phyloP scores from a whole-genome alignment of 2,797 vertebrate species.

The Monodelphis domestica region DNA sequence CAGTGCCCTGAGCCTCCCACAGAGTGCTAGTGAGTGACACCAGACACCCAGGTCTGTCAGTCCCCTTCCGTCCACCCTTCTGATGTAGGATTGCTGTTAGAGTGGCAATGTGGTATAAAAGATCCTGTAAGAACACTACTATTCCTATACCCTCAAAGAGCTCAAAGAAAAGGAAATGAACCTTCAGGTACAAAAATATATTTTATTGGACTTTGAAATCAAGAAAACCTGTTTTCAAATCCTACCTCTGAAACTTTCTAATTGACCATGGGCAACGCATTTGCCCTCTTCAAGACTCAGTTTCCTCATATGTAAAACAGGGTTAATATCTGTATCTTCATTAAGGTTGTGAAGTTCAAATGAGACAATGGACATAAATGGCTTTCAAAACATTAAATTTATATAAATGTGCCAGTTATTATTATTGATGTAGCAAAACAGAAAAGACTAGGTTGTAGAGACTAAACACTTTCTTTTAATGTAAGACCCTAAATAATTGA shows the following conservation, averaged over 20 bases:
- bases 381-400: not conserved
- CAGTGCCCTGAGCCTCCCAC: not conserved
- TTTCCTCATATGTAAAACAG: not conserved
- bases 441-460: not conserved
- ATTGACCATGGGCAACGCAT: not conserved
- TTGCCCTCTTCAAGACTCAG: not conserved
- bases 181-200: not conserved
- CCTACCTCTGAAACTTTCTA: not conserved
- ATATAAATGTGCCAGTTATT: not conserved
- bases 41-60: not conserved
- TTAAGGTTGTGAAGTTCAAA: not conserved
- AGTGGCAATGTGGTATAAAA: not conserved
- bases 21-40: not conserved
- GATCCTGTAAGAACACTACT: no score
- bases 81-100: not conserved
- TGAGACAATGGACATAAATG: not conserved
- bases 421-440: not conserved
- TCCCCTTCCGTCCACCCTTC: not conserved
- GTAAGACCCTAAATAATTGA: not conserved
- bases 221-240: not conserved
- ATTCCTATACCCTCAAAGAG: no score
- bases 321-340: not conserved
- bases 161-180: no score
- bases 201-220: not conserved
- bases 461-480: not conserved